Conservation (phyloP, 2,888 invertebrate genomes). For the Hedychridium roseum region DNA sequence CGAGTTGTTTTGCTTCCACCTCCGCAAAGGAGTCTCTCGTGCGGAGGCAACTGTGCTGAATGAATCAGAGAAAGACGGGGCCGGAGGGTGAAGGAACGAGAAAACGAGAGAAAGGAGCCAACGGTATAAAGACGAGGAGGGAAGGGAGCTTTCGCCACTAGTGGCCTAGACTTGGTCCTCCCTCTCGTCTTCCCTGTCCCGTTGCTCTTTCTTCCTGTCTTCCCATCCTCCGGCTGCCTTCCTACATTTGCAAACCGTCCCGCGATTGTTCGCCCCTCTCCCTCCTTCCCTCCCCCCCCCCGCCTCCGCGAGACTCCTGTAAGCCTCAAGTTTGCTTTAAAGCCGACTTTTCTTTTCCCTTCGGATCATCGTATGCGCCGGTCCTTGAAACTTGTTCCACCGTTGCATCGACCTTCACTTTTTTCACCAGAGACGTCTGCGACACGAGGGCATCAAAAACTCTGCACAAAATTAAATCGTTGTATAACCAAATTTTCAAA, state of each 20-base stretch:
- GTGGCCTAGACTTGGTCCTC: conserved; percentile 43
- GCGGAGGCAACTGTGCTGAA: conserved; percentile 48
- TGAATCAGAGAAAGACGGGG: conserved; percentile 38
- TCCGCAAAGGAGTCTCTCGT: conserved; percentile 45
- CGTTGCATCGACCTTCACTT: too few relatives aligned
- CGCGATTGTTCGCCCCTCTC: conserved; percentile 26
- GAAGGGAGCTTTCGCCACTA: conserved; percentile 47
- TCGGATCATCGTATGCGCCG: neutral
- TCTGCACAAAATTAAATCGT: too few relatives aligned
- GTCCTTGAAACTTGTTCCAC: too few relatives aligned
- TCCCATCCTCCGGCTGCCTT: conserved; percentile 27
- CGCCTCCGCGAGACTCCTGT: too few relatives aligned
- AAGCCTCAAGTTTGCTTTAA: too few relatives aligned
- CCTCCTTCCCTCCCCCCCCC: too few relatives aligned
- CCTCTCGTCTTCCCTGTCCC: conserved; percentile 6
- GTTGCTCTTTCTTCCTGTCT: conserved; percentile 18
- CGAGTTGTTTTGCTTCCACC: conserved; percentile 51
- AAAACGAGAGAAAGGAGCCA: neutral
- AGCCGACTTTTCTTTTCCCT: neutral
- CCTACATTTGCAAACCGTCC: conserved; percentile 36
- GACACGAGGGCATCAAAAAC: too few relatives aligned
- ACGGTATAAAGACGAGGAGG: conserved; percentile 1
- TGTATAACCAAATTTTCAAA: too few relatives aligned
- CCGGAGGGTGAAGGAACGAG: conserved; percentile 3
- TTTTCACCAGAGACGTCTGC: too few relatives aligned